Evolutionary conservation across 92 coral and sea anemone species (phyloP).

Genomic region (Epizoanthus scotinus): DNA sequence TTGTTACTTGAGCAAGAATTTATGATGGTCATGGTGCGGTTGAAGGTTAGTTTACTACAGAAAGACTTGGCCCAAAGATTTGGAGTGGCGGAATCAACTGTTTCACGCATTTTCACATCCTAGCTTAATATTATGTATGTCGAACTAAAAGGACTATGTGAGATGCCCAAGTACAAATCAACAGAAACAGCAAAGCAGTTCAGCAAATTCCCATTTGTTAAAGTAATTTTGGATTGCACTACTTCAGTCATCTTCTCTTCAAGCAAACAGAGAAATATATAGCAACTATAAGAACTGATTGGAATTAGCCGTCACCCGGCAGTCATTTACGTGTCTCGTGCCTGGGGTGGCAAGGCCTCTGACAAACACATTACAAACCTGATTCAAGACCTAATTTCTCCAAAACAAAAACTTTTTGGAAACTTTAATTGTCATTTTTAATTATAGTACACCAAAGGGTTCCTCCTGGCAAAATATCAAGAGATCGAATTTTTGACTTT

Average conservation of each 20-base stretch:
- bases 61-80: conserved; percentile 40
- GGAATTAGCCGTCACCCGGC: conserved; percentile 46
- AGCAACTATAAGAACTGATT: conserved; percentile 52
- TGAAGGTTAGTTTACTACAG: conserved; percentile 45
- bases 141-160: conserved; percentile 44
- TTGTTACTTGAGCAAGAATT: conserved; percentile 49
- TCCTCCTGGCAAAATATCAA: background rate
- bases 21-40: conserved; percentile 43
- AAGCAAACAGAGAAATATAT: conserved; percentile 44
- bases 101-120: conserved; percentile 47
- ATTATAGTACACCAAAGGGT: too few species aligned
- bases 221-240: conserved; percentile 57
- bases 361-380: conserved; percentile 37
- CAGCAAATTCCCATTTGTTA: conserved; percentile 43
- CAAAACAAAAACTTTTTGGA: too few species aligned
- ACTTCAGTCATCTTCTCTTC: conserved; percentile 48
- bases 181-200: conserved; percentile 51
- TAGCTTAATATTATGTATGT: conserved; percentile 53
- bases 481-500: too few species aligned
- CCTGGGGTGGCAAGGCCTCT: conserved; percentile 43
- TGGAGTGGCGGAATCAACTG: conserved; percentile 42
- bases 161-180: conserved; percentile 33
- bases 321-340: conserved; percentile 36
- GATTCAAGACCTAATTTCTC: conserved; percentile 5
- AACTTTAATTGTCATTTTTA: too few species aligned